Evolutionary conservation across 2,888 invertebrate species (phyloP).

Genomic region (Campaea margaritaria): DNA sequence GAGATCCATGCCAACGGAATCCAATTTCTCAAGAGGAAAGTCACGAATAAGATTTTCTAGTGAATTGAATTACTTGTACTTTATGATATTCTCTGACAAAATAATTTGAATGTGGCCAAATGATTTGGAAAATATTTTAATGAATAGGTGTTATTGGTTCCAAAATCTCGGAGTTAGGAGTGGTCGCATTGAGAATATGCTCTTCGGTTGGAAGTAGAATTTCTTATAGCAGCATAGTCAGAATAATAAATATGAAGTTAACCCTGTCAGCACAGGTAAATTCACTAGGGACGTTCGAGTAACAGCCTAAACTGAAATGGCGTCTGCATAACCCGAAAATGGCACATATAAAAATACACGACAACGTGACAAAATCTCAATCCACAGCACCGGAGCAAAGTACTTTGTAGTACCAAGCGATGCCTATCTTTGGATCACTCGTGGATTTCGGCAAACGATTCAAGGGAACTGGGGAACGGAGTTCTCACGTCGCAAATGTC

Average conservation of each 20-base stretch:
- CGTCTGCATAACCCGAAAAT: constrained; percentile 4
- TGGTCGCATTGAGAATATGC: no score
- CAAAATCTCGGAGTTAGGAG: no score
- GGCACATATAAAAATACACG: constrained; percentile 14
- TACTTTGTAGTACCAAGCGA: constrained; percentile 4
- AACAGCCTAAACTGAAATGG: neutral
- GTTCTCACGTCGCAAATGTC: constrained; percentile 40
- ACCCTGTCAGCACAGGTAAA: neutral
- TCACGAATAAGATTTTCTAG: neutral
- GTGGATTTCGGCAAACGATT: constrained; percentile 8
- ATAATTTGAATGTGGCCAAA: neutral
- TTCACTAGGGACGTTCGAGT: neutral
- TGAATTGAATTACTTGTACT: neutral
- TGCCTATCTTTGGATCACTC: constrained; percentile 7
- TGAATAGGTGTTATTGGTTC: no score
- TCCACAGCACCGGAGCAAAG: neutral
- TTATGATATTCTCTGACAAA: neutral
- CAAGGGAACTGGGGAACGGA: constrained; percentile 18
- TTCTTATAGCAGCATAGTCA: neutral
- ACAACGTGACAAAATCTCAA: neutral
- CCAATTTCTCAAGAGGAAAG: constrained; percentile 38
- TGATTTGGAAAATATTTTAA: no score
- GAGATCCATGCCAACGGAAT: neutral
- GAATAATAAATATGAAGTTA: neutral
- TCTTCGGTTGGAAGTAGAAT: neutral